Conservation (phyloP, 2,113 vertebrate species). For the human region GRCh38 chr1:93676501-93677000, state of each 20-base stretch:
- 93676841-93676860: not conserved
- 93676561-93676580: not conserved
- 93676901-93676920: not conserved
- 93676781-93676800: not conserved
- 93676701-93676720: not conserved
- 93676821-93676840: not conserved
- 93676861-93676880: not conserved
- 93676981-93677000: not conserved
- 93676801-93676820: not conserved
- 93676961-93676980: not conserved
- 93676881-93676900: not conserved
- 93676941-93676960: not conserved
- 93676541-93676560: not conserved
- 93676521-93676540: slow-evolving; percentile 10
- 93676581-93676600: slow-evolving; percentile 39
- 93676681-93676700: not conserved
- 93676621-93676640: slow-evolving; percentile 56
- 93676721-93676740: not conserved
- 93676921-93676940: not conserved
- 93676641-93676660: slow-evolving; percentile 40
- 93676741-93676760: slow-evolving; percentile 28
- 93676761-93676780: slow-evolving; percentile 66
- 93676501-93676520: not conserved
- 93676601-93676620: slow-evolving; percentile 58
- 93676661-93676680: not conserved